These are phyloP conservation scores for Lacerta bilineata DNA, from an alignment of 2,797 vertebrate genomes.

Conservation along the genomic window DNA sequence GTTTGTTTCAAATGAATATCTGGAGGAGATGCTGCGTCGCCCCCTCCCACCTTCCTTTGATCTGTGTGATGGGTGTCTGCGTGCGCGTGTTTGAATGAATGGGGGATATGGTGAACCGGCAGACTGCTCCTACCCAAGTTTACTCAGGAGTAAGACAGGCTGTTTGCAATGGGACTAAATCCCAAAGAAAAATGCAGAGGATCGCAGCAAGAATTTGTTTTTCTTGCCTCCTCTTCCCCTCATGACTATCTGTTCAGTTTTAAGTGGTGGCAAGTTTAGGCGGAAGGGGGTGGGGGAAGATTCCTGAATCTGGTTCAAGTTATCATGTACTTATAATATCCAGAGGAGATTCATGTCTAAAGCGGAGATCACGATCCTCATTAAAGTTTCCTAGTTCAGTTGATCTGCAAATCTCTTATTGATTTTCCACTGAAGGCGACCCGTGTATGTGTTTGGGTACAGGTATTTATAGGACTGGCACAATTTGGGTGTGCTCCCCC, in stretches of 20 bases:
- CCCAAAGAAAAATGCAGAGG: not conserved
- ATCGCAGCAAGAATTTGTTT: not conserved
- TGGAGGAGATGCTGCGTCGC: not conserved
- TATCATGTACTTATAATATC: too few species aligned
- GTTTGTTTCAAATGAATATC: too few species aligned
- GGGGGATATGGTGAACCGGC: not conserved
- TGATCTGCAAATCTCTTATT: not conserved
- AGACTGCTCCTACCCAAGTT: not conserved
- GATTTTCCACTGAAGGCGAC: not conserved
- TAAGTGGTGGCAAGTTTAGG: not conserved
- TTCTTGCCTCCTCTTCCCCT: not conserved
- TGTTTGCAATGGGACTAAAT: not conserved
- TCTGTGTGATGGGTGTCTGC: not conserved
- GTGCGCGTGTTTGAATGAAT: not conserved
- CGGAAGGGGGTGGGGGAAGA: constrained; percentile 60
- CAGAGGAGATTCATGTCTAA: too few species aligned
- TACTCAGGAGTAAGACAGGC: not conserved
- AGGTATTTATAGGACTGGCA: too few species aligned
- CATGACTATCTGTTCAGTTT: constrained; percentile 33
- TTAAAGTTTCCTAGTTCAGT: too few species aligned
- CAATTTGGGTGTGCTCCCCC: not conserved
- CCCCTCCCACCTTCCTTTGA: not conserved
- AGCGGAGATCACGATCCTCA: too few species aligned
- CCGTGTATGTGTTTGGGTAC: too few species aligned
- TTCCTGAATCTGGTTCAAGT: too few species aligned